A percentile compares a stretch with the other conserved stretches of the same genome.
Conservation (phyloP, 2,113 vertebrate genomes). For the Aleadryas rufinucha region DNA sequence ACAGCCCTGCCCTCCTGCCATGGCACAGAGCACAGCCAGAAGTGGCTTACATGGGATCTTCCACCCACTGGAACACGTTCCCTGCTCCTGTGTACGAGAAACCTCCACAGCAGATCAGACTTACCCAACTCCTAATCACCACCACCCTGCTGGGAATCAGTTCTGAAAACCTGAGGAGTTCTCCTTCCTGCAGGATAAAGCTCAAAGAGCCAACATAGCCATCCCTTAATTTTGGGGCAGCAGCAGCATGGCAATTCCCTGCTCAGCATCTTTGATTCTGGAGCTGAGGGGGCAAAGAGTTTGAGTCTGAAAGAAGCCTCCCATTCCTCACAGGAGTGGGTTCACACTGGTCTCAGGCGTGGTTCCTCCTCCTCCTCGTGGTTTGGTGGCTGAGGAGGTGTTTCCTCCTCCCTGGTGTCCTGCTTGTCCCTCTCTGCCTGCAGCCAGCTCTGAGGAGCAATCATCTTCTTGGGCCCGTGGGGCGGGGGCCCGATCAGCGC, state of each 20-base stretch:
- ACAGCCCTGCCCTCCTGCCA: neutral
- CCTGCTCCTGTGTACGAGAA: neutral
- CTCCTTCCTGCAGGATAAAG: neutral
- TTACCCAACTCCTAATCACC: neutral
- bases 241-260: neutral
- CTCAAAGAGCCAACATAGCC: rapidly evolving
- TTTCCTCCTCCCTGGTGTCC: constrained; percentile 82
- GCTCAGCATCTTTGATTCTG: neutral
- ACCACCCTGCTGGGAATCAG: neutral
- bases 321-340: neutral
- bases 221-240: neutral
- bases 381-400: constrained; percentile 49
- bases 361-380: constrained; percentile 68
- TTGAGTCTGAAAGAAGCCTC: neutral
- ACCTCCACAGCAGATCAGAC: neutral
- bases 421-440: constrained; percentile 89
- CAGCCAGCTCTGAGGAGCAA: constrained; percentile 90
- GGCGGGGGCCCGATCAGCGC: constrained; percentile 87
- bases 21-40: neutral
- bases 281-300: neutral
- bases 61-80: rapidly evolving
- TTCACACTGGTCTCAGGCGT: constrained; percentile 69
- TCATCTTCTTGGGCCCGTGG: constrained; percentile 91
- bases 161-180: neutral
- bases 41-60: neutral